Evolutionary conservation across 2,888 invertebrate species (phyloP), one percentile per base, ranked within the genome.

Genomic region (Sisyra terminalis): DNA sequence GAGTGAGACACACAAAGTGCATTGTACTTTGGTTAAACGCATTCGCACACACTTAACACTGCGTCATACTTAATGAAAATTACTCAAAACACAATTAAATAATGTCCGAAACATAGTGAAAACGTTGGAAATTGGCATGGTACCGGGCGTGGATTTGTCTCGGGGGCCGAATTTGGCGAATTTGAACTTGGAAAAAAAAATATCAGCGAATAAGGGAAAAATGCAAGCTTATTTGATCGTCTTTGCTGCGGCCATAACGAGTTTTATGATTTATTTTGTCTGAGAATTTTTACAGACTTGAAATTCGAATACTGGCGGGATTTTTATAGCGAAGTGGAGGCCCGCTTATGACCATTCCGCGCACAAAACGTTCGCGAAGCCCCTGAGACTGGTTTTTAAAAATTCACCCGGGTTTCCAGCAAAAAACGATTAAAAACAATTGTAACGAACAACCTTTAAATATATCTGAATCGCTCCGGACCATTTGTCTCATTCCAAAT

Each of bases 181-280:
- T 24, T n/a, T 7, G 24, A 24, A 24, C 24, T 7, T n/a, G n/a
- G 24, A 24, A 24, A 35, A 35, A 35, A 15, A 35, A 35, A 9
- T 13, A 31, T 31, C 9, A 35, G 14, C 13, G 16, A 35, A 35
- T 15, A 35, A 35, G 16, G 35, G 14, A 15, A 35, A 35, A 37
- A 37, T n/a, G 17, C 37, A 37, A 37, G 18, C 18, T 15, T 11
- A 37, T 37, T 37, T 37, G 37, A 37, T 17, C 37, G 16, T 37
- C 37, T 37, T 37, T 37, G 37, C 37, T 41, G 29, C 24, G 41
- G 15, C 18, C 41, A 41, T 41, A 41, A 41, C 41, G 34, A 41
- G 41, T 41, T 41, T 41, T 41, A 41, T 41, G 41, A 41, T 41
- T 41, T 41, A 41, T 41, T 41, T 41, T 41, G 41, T 41, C 41